These are phyloP conservation scores for Catamblyrhynchus diadema DNA, from an alignment of 2,797 vertebrate species.

Conservation along the genomic window DNA sequence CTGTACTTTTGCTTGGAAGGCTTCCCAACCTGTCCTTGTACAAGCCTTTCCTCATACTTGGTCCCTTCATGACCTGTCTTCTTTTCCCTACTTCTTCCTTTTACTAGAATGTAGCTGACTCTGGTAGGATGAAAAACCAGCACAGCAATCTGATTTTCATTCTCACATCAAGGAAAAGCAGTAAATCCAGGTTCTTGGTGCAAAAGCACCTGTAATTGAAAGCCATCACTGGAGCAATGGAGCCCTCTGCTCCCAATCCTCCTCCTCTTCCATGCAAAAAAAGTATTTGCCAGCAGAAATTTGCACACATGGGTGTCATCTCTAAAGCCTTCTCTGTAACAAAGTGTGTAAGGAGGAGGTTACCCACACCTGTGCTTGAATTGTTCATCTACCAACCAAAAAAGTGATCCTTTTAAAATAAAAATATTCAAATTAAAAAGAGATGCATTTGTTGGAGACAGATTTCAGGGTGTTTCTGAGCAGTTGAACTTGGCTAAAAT, in stretches of 20 bases:
- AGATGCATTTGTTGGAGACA: neutral
- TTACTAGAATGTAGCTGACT: neutral
- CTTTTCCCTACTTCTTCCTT: neutral
- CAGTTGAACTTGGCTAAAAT: neutral
- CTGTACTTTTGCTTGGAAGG: neutral
- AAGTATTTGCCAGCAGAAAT: neutral
- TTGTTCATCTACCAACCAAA: neutral
- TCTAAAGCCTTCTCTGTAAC: neutral
- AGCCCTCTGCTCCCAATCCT: neutral
- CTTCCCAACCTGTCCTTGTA: neutral
- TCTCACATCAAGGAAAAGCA: neutral
- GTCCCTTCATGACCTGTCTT: neutral
- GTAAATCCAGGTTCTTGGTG: neutral
- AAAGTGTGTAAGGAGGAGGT: neutral
- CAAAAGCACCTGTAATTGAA: neutral
- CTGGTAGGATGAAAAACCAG: neutral
- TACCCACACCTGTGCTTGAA: neutral
- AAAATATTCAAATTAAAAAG: neutral
- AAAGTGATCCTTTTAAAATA: neutral
- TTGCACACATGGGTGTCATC: neutral
- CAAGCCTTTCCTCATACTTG: neutral
- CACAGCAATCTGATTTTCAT: neutral
- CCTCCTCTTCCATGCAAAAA: neutral
- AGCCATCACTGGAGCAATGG: neutral
- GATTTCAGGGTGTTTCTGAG: neutral